Percentiles rank a stretch among this genome's conserved stretches.
phyloP scores from a whole-genome alignment of 2,113 vertebrate genomes.

The Platysternon megacephalum region DNA sequence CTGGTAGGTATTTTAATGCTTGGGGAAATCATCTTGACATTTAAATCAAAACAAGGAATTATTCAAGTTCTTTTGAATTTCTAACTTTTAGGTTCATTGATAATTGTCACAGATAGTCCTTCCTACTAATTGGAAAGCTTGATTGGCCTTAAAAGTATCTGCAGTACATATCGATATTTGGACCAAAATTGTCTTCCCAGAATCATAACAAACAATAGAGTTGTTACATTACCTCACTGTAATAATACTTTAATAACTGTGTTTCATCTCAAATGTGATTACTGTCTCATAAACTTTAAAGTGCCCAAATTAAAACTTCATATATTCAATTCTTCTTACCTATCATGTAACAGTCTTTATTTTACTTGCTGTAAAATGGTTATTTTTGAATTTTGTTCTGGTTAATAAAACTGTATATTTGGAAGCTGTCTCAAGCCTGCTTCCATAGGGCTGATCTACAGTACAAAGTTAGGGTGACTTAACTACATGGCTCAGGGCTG shows the following conservation, averaged over 20 bases:
- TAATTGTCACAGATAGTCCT: slow-evolving; percentile 56
- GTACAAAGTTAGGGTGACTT: not conserved
- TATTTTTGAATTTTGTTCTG: not conserved
- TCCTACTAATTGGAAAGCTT: slow-evolving; percentile 54
- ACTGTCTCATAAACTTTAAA: not conserved
- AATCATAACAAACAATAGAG: slow-evolving; percentile 40
- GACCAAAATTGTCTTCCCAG: slow-evolving; percentile 18
- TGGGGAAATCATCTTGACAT: not conserved
- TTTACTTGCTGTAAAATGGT: not conserved
- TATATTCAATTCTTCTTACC: not conserved
- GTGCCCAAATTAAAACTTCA: not conserved
- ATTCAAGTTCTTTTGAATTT: slow-evolving; percentile 33
- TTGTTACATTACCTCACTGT: slow-evolving; percentile 49
- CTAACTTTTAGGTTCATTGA: slow-evolving; percentile 66
- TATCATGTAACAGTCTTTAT: not conserved
- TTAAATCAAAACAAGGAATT: slow-evolving; percentile 3
- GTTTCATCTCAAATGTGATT: slow-evolving; percentile 8
- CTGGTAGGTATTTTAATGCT: slow-evolving; percentile 16
- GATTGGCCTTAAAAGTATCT: slow-evolving; percentile 42
- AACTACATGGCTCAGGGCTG: not conserved
- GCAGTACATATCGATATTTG: slow-evolving; percentile 14
- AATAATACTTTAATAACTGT: slow-evolving; percentile 44
- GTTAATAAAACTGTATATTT: not conserved
- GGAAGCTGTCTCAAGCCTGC: not conserved
- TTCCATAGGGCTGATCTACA: not conserved